Percentiles rank a stretch among this genome's conserved stretches.
These are phyloP conservation scores for Corythucha ciliata DNA, from an alignment of 2,888 invertebrate genomes.

Conservation along the genomic window DNA sequence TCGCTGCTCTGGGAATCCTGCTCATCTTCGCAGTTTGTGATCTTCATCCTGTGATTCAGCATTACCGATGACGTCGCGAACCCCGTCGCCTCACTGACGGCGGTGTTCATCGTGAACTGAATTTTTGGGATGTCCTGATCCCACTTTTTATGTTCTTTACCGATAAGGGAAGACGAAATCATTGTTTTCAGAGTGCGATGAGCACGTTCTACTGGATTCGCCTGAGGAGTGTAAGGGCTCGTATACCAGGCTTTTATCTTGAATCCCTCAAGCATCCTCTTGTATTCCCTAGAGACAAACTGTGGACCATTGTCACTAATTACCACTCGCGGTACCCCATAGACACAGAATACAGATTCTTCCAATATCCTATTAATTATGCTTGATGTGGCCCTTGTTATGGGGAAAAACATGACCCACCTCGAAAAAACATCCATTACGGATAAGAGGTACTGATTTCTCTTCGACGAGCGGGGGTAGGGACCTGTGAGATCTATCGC, in stretches of 20 bases:
- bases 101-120: constrained; percentile 30
- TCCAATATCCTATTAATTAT: no score
- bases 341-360: constrained; percentile 26
- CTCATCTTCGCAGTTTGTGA: background rate
- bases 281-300: constrained; percentile 26
- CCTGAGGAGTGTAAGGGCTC: constrained; percentile 34
- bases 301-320: constrained; percentile 35
- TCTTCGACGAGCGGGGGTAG: constrained; percentile 17
- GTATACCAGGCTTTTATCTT: constrained; percentile 23
- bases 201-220: constrained; percentile 34
- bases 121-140: constrained; percentile 28
- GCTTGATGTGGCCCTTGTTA: no score
- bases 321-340: constrained; percentile 31
- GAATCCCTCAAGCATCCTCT: constrained; percentile 16
- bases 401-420: constrained; percentile 32
- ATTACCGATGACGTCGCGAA: background rate
- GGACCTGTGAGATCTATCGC: constrained; percentile 26
- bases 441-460: constrained; percentile 32
- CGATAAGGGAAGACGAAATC: constrained; percentile 30
- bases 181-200: constrained; percentile 34
- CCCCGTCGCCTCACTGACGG: constrained; percentile 24
- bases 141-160: constrained; percentile 25
- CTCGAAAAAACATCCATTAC: constrained; percentile 36
- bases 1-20: no score
- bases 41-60: background rate